Evolutionary conservation across 1,140 invertebrate genomes (phyloP), one percentile per base, ranked within the genome.

Genomic region (Pseudomyrmex flavicornis): DNA sequence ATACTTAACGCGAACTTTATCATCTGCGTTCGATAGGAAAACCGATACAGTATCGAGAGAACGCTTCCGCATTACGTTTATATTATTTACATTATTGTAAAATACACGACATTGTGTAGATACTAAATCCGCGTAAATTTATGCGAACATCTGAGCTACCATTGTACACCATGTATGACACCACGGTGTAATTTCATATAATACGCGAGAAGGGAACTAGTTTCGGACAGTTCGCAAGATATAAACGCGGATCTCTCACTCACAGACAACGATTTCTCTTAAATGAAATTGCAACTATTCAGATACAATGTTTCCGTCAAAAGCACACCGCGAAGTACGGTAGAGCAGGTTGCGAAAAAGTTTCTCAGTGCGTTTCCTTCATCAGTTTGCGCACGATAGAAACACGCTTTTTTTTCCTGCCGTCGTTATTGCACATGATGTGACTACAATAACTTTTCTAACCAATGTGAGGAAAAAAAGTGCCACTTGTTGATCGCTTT

Each of bases 401-500:
- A 9, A 46, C 5, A 35, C 35, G 5, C 35, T 35, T 35, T 35
- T 75, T 50, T 75, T 20, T 75, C 48, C 26, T 15, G 48, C 15
- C 46, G 59, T 12, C 63, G 48, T 75, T 63, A 75, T 63, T 63
- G 48, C 10, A 62, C 26, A 17, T 75, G 63, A 75, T 75, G 59
- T 63, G 73, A 63, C 44, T 74, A 22, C 48, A 74, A 74, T 63
- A 75, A 44, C 59, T 63, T 63, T 46, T 63, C 59, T 20, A 74
- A 74, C 56, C 62, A 75, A 59, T 12, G 13, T 48, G 54, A 74
- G 5, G 20, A 17, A 20, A 75, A 75, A 75, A 75, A 75, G 63
- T 35, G 15, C 73, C 73, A 75, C 58, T 75, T 75, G 73, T 75
- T 75, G 73, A 75, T 75, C 46, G 59, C 73, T 75, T 75, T 75